These are phyloP conservation scores for Epizoanthus rinbou DNA, from an alignment of 92 coral and sea anemone species.

Conservation along the genomic window DNA sequence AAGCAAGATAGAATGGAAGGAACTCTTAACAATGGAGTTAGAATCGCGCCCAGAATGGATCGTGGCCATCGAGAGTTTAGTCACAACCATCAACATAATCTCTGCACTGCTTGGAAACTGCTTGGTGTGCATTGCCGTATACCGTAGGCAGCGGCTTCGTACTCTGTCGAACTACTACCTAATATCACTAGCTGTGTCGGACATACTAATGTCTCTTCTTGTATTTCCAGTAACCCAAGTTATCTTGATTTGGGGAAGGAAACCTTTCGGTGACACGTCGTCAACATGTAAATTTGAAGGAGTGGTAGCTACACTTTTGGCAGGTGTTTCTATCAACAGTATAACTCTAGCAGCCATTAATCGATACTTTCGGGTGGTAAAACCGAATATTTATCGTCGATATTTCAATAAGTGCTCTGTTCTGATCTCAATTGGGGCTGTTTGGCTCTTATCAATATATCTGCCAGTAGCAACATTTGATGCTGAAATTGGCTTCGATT, in stretches of 20 bases:
- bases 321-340: conserved; percentile 13
- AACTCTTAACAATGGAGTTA: too few relatives aligned
- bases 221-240: conserved; percentile 7
- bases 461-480: too few relatives aligned
- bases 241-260: background rate
- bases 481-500: too few relatives aligned
- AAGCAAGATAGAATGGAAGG: too few relatives aligned
- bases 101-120: too few relatives aligned
- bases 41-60: too few relatives aligned
- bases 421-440: background rate
- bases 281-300: background rate
- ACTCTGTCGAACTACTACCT: background rate
- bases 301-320: background rate
- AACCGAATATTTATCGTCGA: background rate
- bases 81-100: too few relatives aligned
- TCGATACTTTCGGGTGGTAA: conserved; percentile 4
- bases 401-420: background rate
- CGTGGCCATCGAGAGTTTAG: too few relatives aligned
- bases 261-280: conserved; percentile 1
- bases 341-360: conserved; percentile 14
- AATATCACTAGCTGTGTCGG: background rate
- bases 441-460: too few relatives aligned
- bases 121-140: too few relatives aligned
- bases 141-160: too few relatives aligned
- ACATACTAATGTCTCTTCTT: background rate